Evolutionary conservation across 2,113 vertebrate genomes (phyloP).

Genomic region (Coptodon bakossiorum): DNA sequence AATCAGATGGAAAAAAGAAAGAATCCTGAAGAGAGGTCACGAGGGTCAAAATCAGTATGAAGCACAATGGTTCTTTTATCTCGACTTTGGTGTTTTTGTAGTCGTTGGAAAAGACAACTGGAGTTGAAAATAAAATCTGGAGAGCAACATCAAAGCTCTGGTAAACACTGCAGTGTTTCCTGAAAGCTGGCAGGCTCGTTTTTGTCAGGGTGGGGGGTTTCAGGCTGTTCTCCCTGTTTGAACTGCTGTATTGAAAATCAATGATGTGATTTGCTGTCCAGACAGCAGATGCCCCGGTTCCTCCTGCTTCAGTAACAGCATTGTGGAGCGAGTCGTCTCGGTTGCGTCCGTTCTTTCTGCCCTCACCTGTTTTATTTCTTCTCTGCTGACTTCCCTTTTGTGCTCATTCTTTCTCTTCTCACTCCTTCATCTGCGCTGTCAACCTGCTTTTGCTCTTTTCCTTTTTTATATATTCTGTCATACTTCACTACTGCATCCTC

Average conservation of each 20-base stretch:
- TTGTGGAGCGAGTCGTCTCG: background rate
- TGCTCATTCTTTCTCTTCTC: background rate
- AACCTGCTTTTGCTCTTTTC: background rate
- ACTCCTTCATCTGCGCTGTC: background rate
- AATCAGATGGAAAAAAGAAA: background rate
- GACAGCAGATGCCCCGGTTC: slow-evolving; percentile 18
- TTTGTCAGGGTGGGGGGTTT: background rate
- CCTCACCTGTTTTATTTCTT: background rate
- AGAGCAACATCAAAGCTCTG: background rate
- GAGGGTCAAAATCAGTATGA: background rate
- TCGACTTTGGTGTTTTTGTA: background rate
- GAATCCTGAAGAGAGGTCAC: background rate
- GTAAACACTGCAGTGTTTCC: background rate
- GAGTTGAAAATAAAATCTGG: background rate
- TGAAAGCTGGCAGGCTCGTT: background rate
- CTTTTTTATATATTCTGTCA: slow-evolving; percentile 1
- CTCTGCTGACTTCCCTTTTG: background rate
- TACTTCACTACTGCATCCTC: background rate
- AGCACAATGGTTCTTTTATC: background rate
- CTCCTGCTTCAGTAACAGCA: background rate
- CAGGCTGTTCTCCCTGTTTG: slow-evolving; percentile 4
- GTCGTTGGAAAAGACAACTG: background rate
- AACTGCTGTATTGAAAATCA: slow-evolving; percentile 57
- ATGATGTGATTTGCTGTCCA: slow-evolving; percentile 43
- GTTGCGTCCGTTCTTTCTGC: background rate